Conservation (phyloP, 2,797 vertebrate genomes). For the Spheniscus humboldti region DNA sequence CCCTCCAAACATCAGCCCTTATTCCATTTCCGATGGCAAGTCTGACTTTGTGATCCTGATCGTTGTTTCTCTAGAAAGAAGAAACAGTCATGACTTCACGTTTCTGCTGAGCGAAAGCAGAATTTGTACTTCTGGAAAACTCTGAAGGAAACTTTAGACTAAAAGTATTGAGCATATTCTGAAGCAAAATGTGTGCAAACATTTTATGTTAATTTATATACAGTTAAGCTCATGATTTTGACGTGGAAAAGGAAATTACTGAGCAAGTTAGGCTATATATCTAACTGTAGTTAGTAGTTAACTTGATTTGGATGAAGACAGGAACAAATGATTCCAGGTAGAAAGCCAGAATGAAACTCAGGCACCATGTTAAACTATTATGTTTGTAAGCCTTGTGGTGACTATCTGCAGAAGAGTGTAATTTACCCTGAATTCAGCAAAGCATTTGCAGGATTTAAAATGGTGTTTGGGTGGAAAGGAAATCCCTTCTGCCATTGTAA, state of each 20-base stretch:
- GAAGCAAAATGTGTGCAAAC: not conserved
- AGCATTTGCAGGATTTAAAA: not conserved
- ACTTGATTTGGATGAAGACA: not conserved
- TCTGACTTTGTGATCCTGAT: slow-evolving; percentile 82
- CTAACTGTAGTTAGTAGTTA: not conserved
- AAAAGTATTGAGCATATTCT: not conserved
- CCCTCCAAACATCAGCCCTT: slow-evolving; percentile 80
- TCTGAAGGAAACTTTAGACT: not conserved
- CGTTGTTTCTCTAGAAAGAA: slow-evolving; percentile 75
- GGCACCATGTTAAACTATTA: not conserved
- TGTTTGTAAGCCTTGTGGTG: not conserved
- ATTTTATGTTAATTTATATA: not conserved
- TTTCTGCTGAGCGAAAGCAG: not conserved
- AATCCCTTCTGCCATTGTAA: not conserved
- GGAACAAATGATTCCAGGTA: not conserved
- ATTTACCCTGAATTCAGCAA: not conserved
- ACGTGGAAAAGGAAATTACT: not conserved
- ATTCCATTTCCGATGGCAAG: slow-evolving; percentile 83
- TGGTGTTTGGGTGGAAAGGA: not conserved
- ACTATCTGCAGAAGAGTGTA: not conserved
- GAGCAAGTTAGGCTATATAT: not conserved
- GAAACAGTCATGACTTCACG: not conserved
- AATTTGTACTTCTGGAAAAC: not conserved
- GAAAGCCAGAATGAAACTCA: not conserved
- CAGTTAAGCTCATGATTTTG: not conserved